A percentile compares a stretch with the other conserved stretches of the same genome.
Evolutionary conservation across 2,797 vertebrate genomes (phyloP).

Genomic region (Falco naumanni): DNA sequence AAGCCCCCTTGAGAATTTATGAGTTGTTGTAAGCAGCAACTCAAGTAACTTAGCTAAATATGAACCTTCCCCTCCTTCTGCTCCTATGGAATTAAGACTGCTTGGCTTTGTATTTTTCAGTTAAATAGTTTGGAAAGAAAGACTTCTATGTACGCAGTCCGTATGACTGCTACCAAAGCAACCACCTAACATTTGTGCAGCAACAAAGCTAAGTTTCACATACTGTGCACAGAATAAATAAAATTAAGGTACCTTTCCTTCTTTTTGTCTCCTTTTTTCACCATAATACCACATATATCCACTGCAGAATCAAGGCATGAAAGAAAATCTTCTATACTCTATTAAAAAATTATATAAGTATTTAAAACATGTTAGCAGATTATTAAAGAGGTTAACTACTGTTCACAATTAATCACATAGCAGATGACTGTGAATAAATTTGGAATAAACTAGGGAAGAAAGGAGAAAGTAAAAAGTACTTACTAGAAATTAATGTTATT

Average conservation of each 20-base stretch:
- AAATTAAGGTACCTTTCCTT: constrained; percentile 87
- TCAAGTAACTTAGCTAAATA: neutral
- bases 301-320: constrained; percentile 84
- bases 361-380: neutral
- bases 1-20: neutral
- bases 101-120: neutral
- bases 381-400: neutral
- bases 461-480: neutral
- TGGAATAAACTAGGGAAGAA: neutral
- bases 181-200: neutral
- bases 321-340: constrained; percentile 92
- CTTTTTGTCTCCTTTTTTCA: constrained; percentile 96
- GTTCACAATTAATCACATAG: neutral
- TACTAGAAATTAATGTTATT: neutral
- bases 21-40: neutral
- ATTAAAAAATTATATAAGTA: neutral
- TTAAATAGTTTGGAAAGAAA: neutral
- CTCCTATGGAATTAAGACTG: neutral
- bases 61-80: neutral
- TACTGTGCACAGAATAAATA: neutral
- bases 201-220: neutral
- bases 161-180: neutral
- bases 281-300: constrained; percentile 91
- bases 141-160: neutral
- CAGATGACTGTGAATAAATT: neutral